Evolutionary conservation across 2,888 invertebrate genomes (phyloP), one percentile per base, ranked within the genome.

Genomic region (Onchidella celtica): DNA sequence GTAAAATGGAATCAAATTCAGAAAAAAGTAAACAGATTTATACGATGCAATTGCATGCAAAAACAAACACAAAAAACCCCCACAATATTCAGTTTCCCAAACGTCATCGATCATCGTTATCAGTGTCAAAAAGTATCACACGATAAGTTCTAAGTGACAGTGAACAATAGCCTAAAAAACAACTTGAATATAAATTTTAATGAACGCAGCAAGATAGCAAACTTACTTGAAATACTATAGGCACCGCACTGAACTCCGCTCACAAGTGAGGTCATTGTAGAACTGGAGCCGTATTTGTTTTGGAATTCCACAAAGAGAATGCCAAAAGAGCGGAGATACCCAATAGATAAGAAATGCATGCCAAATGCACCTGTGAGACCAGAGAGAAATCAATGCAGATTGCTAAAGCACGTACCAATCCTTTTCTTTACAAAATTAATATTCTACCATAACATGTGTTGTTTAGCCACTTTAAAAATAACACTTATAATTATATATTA

Each of bases 251-350:
- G 66, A 32, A 81, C 55, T 0, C 81, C 81, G 29, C 24, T 61
- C 32, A 81, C 36, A 24, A 55, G 36, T 4, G 75, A 47, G n/a
- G 75, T 75, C 68, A 75, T 21, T 9, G 61, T 40, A 0, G 75
- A 66, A 17, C 59, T 69, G 29, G 74, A 65, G 2, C 47, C 69
- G 55, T 61, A 75, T 32, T 68, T 57, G 9, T n/a, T 27, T 38
- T 77, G 77, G 27, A 77, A 77, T 40, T 72, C 77, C 66, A 78
- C 55, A 27, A 77, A 78, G 9, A 82, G 65, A 9, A 82, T 57
- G 1, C 82, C 82, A 65, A 78, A 73, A 2, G 75, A 69, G 17
- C 75, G 55, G 55, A 75, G 21, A 63, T 59, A 81, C n/a, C 81
- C 81, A 14, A 75, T 57, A 0, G 47, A 17, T 4, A 81, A 17